Base-by-base conservation (phyloP, 2,888 invertebrate genomes). In the Chorisops tibialis region DNA sequence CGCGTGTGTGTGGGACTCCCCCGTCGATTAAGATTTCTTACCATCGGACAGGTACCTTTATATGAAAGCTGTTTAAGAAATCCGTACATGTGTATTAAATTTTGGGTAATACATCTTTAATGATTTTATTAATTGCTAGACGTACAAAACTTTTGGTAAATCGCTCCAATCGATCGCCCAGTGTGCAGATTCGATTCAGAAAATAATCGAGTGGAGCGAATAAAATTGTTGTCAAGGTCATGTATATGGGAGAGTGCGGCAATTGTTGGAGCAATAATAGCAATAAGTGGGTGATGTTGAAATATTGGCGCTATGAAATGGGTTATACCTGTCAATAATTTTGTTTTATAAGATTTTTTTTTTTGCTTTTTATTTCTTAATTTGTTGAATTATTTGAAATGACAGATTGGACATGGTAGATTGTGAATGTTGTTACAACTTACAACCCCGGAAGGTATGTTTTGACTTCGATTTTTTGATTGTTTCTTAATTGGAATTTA, bases 211-310 rank as follows among this genome's bases (percentile, higher is more conserved):
- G 3, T 9, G 30, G 30, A 30, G 30, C 30, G 30, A 30, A 30
- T 30, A 30, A 30, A 43, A 56, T 56, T 56, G 45, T 56, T 45
- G 45, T 45, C 30, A 56, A 43, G 45, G 43, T 45, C 43, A 56
- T 30, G 30, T 9, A 50, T 21, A 54, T 38, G 50, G 24, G n/a
- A 12, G 22, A 39, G 39, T 52, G 19, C 30, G 30, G 18, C 43
- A 30, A 43, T 43, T 18, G 43, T 35, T 30, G 12, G 35, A 18
- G 22, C 35, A 56, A 43, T 56, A 45, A 30, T 19, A 43, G 30
- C 43, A 56, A 30, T 5, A 56, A 56, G 56, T 56, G 56, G 56
- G 56, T 56, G 56, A 56, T 56, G 56, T 56, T 56, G 56, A 56
- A 56, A 56, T 35, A 9, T 50, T 56, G 30, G 43, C 43, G 6